A percentile compares a stretch with the other conserved stretches of the same genome.
Conservation (phyloP, 1,140 invertebrate species). For the Bicyclus anynana region DNA sequence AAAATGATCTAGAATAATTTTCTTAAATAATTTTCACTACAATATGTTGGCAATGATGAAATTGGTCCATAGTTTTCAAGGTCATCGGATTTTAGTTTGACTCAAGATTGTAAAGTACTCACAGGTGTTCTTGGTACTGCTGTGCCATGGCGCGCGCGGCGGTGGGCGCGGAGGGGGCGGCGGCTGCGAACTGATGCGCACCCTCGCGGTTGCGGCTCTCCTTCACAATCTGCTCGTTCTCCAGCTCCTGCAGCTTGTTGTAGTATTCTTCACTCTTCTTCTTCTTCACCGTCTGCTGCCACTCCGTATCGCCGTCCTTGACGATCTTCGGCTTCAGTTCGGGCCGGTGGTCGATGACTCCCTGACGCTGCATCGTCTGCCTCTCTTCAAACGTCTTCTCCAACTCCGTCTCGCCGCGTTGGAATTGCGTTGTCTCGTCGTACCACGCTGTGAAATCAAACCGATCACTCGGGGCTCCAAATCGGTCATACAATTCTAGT, state of each 20-base stretch:
- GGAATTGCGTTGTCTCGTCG: constrained; percentile 91
- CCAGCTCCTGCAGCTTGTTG: constrained; percentile 87
- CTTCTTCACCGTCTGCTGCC: constrained; percentile 88
- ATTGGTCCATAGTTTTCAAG: no score
- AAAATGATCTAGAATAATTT: no score
- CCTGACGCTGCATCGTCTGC: constrained; percentile 81
- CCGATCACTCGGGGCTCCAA: neutral
- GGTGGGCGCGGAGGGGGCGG: constrained; percentile 79
- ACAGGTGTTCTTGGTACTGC: constrained; percentile 90
- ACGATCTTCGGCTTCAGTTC: constrained; percentile 82
- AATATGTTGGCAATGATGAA: no score
- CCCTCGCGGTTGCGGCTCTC: constrained; percentile 79
- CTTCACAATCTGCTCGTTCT: constrained; percentile 90
- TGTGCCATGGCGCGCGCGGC: constrained; percentile 92
- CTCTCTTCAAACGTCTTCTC: constrained; percentile 93
- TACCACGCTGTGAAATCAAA: constrained; percentile 88
- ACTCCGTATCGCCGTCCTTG: constrained; percentile 88
- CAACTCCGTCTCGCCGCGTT: constrained; percentile 90
- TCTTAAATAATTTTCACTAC: no score
- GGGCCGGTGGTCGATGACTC: constrained; percentile 79
- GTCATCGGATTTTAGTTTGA: no score
- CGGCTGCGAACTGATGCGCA: constrained; percentile 89
- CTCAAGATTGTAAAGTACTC: no score
- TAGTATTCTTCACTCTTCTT: constrained; percentile 93
- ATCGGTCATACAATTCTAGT: neutral